Evolutionary conservation across 2,113 vertebrate genomes (phyloP).

Genomic region (Tautogolabrus adspersus): DNA sequence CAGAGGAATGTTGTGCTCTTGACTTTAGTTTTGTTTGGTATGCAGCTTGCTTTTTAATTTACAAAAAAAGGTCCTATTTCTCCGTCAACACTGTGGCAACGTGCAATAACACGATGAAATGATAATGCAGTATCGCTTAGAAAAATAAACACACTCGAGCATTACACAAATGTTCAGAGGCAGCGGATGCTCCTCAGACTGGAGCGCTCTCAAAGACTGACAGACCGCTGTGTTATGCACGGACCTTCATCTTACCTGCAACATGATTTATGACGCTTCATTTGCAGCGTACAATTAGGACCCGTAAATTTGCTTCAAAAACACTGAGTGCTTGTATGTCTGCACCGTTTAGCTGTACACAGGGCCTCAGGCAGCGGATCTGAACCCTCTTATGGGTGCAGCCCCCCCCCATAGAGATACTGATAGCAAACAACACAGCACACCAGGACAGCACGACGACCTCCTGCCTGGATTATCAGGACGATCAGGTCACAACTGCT

Average conservation of each 20-base stretch:
- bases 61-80: constrained; percentile 1
- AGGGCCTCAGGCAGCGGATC: constrained; percentile 42
- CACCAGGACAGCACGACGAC: constrained; percentile 4
- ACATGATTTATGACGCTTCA: constrained; percentile 67
- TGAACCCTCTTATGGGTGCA: constrained; percentile 26
- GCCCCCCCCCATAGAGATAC: constrained; percentile 40
- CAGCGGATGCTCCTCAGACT: constrained; percentile 51
- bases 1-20: not conserved
- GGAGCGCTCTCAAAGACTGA: constrained; percentile 24
- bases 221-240: constrained; percentile 24
- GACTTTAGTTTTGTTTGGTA: constrained; percentile 10
- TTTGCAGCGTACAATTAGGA: constrained; percentile 70
- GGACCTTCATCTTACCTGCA: constrained; percentile 34
- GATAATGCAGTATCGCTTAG: constrained; percentile 43
- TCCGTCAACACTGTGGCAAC: constrained; percentile 48
- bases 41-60: constrained; percentile 43
- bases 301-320: constrained; percentile 58
- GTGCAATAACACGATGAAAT: constrained; percentile 49
- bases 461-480: constrained; percentile 30
- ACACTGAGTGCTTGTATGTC: constrained; percentile 57
- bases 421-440: constrained; percentile 23
- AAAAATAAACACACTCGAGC: constrained; percentile 49
- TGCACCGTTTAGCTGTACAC: constrained; percentile 20
- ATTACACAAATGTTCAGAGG: constrained; percentile 36
- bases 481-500: constrained; percentile 38